Evolutionary conservation across 1,140 invertebrate species (phyloP), one percentile per base, ranked within the genome.

Genomic region (Orchesella cincta): DNA sequence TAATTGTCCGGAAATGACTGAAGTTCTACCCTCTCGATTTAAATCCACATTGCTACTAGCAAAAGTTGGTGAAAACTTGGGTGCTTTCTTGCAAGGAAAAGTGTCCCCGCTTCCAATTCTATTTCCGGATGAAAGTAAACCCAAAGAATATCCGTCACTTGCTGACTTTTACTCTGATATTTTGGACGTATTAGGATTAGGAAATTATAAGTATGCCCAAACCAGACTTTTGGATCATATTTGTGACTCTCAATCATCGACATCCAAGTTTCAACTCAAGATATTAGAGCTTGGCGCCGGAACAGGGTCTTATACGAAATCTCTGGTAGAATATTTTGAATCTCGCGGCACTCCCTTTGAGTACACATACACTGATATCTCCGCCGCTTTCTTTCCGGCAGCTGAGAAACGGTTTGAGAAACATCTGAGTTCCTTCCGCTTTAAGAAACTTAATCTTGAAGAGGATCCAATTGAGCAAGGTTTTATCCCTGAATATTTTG

Each of bases 341-440:
- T 14, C 1, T n/a, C 5, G 16, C 26, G 35, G 35, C 5, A 36
- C 29, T 29, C 5, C 36, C 33, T 73, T 12, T 2, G 71, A 73
- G 39, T 78, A 67, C 51, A 33, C 33, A 0, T 78, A 57, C 72
- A 78, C 76, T 2, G 76, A 78, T 52, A 78, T 78, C 52, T 78
- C 76, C 35, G 51, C 72, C 2, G 35, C 73, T n/a, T 78, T 78
- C 52, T 74, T 78, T 20, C 54, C 72, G 0, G 73, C 36, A 20
- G 76, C 54, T 1, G 62, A 74, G 46, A 57, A 74, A 34, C 36
- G 62, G 18, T 78, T 74, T 34, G 76, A 64, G 33, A 39, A 74
- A 46, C 31, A 73, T 35, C 1, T 34, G 29, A 26, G 57, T n/a
- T 12, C 5, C 18, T 36, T 77, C 26, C 20, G 2, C 0, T 77